A percentile compares a stretch with the other conserved stretches of the same genome.
Evolutionary conservation across 2,888 invertebrate genomes (phyloP).

Genomic region (Venusia cambrica): DNA sequence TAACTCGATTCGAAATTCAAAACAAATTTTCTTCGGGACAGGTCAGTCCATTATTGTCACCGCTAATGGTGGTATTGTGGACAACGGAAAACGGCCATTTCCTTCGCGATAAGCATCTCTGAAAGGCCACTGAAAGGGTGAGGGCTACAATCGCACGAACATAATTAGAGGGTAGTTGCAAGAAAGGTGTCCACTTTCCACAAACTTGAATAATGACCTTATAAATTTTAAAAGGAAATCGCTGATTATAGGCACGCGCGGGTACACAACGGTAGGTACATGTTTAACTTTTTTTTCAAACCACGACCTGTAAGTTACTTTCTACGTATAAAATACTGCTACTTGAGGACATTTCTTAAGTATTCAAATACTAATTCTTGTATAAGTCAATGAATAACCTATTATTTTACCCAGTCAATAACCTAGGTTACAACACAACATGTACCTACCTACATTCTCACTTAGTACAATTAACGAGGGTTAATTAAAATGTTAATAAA

Average conservation of each 20-base stretch:
- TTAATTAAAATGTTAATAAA: constrained; percentile 24
- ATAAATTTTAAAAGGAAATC: constrained; percentile 54
- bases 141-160: constrained; percentile 61
- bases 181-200: constrained; percentile 43
- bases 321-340: too few relatives aligned
- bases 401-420: too few relatives aligned
- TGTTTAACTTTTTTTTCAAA: too few relatives aligned
- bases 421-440: too few relatives aligned
- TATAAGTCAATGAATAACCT: too few relatives aligned
- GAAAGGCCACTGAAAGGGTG: constrained; percentile 76
- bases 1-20: constrained; percentile 27
- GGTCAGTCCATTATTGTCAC: constrained; percentile 73
- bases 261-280: too few relatives aligned
- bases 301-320: too few relatives aligned
- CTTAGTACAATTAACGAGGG: constrained; percentile 24
- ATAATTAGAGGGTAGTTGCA: constrained; percentile 52
- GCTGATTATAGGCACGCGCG: constrained; percentile 37
- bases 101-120: constrained; percentile 77
- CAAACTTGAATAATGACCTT: constrained; percentile 43
- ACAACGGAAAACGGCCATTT: constrained; percentile 80
- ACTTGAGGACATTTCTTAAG: too few relatives aligned
- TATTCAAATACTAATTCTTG: too few relatives aligned
- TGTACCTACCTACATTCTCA: too few relatives aligned
- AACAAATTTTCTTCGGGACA: constrained; percentile 36
- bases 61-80: constrained; percentile 73